Conservation (phyloP, 2,797 vertebrate genomes). For the Ciconia nigra region DNA sequence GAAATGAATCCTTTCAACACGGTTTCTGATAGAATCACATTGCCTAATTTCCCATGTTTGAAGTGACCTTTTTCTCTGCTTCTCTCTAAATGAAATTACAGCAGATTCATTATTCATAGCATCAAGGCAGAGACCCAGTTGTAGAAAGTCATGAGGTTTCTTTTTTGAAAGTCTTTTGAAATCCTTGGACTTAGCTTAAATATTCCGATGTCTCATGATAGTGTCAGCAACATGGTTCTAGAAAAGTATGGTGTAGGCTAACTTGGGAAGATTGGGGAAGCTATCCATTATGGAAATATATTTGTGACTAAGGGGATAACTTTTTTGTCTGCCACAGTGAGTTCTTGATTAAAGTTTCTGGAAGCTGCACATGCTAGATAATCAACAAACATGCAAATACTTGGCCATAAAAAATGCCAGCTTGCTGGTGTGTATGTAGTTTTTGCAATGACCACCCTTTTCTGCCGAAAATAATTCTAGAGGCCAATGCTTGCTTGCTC, state of each 20-base stretch:
- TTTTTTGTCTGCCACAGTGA: neutral
- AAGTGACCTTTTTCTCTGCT: conserved; percentile 35
- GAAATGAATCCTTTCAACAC: neutral
- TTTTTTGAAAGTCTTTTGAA: conserved; percentile 23
- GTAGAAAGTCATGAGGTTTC: neutral
- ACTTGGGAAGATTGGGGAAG: neutral
- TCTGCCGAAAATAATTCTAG: neutral
- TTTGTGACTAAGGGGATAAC: neutral
- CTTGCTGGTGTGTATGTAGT: neutral
- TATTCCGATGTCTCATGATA: neutral
- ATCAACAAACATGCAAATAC: neutral
- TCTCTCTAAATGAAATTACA: conserved; percentile 34
- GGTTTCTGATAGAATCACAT: conserved; percentile 16
- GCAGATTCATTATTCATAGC: conserved; percentile 35
- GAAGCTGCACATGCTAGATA: neutral
- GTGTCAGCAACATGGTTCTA: neutral
- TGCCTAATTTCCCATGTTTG: conserved; percentile 14
- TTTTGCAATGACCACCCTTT: neutral
- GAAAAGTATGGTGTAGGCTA: neutral
- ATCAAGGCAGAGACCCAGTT: neutral
- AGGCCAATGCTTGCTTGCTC: neutral
- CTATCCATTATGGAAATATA: neutral
- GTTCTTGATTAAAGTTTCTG: neutral
- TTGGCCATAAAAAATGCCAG: neutral
- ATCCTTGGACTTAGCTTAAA: neutral